A percentile compares a stretch with the other conserved stretches of the same genome.
These are phyloP conservation scores for Oegoconia quadripuncta DNA, from an alignment of 2,888 invertebrate species.

Conservation along the genomic window DNA sequence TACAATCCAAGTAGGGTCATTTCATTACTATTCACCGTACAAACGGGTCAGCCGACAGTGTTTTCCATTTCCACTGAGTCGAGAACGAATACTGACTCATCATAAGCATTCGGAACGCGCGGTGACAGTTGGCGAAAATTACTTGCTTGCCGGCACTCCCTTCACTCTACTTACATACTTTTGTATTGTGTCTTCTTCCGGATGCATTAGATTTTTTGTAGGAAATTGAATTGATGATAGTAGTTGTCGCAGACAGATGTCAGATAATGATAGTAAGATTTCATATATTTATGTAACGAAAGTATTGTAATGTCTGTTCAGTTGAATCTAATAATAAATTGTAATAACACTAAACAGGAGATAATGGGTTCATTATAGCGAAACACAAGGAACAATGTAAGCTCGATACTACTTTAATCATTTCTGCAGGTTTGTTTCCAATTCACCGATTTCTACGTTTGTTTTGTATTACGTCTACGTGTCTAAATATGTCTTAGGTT, in stretches of 20 bases:
- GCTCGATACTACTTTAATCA: slow-evolving; percentile 22
- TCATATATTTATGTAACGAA: too few species aligned
- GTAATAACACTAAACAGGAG: slow-evolving; percentile 21
- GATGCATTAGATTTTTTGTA: slow-evolving; percentile 5
- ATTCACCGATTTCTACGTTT: slow-evolving; percentile 2
- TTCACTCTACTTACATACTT: slow-evolving; percentile 21
- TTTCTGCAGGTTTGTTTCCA: slow-evolving; percentile 4
- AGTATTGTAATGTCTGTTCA: too few species aligned
- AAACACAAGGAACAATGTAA: slow-evolving; percentile 28
- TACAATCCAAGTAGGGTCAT: slow-evolving; percentile 59
- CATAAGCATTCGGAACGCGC: slow-evolving; percentile 34
- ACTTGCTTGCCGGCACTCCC: slow-evolving; percentile 22
- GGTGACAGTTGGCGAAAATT: slow-evolving; percentile 40
- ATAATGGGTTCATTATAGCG: slow-evolving; percentile 13
- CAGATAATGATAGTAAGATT: too few species aligned
- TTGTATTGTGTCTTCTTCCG: slow-evolving; percentile 10
- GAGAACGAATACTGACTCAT: slow-evolving; percentile 20
- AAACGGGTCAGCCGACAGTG: slow-evolving; percentile 56
- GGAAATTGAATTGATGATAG: not conserved
- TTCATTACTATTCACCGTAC: slow-evolving; percentile 68
- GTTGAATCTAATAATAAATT: not conserved
- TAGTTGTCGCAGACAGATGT: too few species aligned
- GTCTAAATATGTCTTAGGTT: too few species aligned
- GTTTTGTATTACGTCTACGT: not conserved
- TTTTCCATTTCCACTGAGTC: slow-evolving; percentile 49